Evolutionary conservation across 2,113 vertebrate species (phyloP), one percentile per base, ranked within the genome.

Genomic region (Kobus ellipsiprymnus): DNA sequence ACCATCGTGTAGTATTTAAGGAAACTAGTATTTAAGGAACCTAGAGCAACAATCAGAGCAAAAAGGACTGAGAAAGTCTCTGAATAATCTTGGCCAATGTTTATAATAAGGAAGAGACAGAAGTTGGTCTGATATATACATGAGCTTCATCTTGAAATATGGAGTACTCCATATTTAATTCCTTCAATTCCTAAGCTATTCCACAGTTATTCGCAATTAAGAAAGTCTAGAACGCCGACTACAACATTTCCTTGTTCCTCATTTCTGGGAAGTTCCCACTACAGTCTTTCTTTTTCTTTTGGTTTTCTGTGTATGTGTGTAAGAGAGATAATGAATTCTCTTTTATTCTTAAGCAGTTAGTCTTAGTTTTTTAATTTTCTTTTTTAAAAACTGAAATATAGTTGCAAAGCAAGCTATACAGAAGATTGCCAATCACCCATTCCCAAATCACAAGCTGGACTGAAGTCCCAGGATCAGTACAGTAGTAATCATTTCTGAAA

Each of bases 251-350:
- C 46, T 90, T 90, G 60, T 96, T 96, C 55, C 92, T 89, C 84
- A 77, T 90, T 96, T 96, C 80, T 95, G 87, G 74, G 84, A 96
- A 95, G 80, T 87, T 94, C 27, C 59, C n/a, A 57, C 19, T 85
- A 13, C 1, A 30, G 54, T 92, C 57, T 84, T 74, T 92, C 62
- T 83, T 44, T 74, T 77, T 44, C 71, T 74, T 27, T 44, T 74
- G 71, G 71, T 40, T 74, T 74, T 74, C 21, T 74, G 36, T 74
- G 36, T 74, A 44, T 77, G 71, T 7, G 36, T 77, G 36, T 44
- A 44, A 40, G 9, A 71, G 64, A 71, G 36, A 44, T 27, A 44
- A 77, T 77, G 6, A 7, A 40, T 77, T 44, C 71, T 74, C 71
- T 44, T 27, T 77, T 77, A 77, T 77, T 77, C 36, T 44, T 77